Conservation (phyloP, 2,113 vertebrate species). For the Halcyon malimbica region DNA sequence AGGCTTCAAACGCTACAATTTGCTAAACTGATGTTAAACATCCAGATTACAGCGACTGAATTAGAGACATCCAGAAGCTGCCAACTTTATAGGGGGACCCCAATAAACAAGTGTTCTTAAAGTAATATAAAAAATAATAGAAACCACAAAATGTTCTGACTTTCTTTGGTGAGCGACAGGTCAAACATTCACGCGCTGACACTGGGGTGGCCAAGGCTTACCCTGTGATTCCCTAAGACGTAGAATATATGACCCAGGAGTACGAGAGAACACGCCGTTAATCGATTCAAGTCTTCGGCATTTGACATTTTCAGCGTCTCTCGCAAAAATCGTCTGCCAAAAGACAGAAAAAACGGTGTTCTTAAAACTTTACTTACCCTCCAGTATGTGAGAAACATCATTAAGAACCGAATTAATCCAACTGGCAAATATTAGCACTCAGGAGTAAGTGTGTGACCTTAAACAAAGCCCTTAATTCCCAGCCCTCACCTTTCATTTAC, state of each 20-base stretch:
- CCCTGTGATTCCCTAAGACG: slow-evolving; percentile 95
- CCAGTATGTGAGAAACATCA: neutral
- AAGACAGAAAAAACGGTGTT: neutral
- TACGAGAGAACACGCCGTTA: slow-evolving; percentile 96
- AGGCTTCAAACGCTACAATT: neutral
- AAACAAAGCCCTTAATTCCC: neutral
- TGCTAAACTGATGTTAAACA: neutral
- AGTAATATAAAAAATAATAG: too few species aligned
- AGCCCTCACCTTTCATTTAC: neutral
- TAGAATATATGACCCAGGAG: slow-evolving; percentile 98
- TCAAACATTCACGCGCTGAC: rapidly evolving
- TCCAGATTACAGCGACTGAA: neutral
- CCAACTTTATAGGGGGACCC: neutral
- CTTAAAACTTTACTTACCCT: neutral
- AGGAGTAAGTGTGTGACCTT: neutral
- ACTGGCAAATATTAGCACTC: neutral
- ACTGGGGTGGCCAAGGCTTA: slow-evolving; percentile 54
- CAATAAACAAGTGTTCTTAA: neutral
- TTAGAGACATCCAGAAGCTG: neutral
- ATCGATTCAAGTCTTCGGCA: slow-evolving; percentile 93
- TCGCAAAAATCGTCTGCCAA: slow-evolving; percentile 88
- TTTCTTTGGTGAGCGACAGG: neutral
- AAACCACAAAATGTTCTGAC: neutral
- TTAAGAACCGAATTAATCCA: neutral
- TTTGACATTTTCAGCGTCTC: slow-evolving; percentile 99